Base-by-base conservation (phyloP, 2,888 invertebrate species). In the Nomada ruficornis region DNA sequence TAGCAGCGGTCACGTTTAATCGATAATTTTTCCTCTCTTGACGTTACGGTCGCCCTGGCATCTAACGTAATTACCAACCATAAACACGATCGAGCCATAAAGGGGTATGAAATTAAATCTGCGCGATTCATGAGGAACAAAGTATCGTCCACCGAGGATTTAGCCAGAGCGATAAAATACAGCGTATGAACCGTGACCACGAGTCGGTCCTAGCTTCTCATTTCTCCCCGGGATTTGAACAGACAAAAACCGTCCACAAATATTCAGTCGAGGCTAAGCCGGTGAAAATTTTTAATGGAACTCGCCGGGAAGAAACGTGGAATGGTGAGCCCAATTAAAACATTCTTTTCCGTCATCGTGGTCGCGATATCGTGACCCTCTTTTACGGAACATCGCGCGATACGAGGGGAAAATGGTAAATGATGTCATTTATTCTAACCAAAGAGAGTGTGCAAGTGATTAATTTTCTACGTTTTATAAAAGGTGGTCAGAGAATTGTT, bases 41-140 rank as follows among this genome's bases (percentile, higher is more conserved):
- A 7, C 47, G 36, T 60, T 57, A 50, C 57, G 54, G 44, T 54
- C 68, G 63, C 23, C 23, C 44, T 44, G 60, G 63, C 65, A 60
- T 80, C 81, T 83, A 89, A 84, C 71, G 88, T 86, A 89, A 89
- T 89, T 88, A 84, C 86, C 62, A 72, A 80, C 81, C 77, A 82
- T 87, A 86, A 89, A 89, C 88, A 83, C 29, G 60, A 75, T 69
- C 23, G 71, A 70, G 52, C 65, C 64, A 84, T 86, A 87, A 89
- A 89, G 71, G 77, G 65, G 74, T 83, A 88, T 86, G 86, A 88
- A 89, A 88, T 88, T 86, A 89, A 89, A 88, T 88, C 86, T 71
- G 74, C 70, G 80, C 78, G 78, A 89, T 86, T 85, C 86, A 63
- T 85, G 83, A 86, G 80, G 85, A 83, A 88, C 86, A 88, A 87